Base-by-base conservation (phyloP, 1,140 invertebrate species). In the Eueides isabella region DNA sequence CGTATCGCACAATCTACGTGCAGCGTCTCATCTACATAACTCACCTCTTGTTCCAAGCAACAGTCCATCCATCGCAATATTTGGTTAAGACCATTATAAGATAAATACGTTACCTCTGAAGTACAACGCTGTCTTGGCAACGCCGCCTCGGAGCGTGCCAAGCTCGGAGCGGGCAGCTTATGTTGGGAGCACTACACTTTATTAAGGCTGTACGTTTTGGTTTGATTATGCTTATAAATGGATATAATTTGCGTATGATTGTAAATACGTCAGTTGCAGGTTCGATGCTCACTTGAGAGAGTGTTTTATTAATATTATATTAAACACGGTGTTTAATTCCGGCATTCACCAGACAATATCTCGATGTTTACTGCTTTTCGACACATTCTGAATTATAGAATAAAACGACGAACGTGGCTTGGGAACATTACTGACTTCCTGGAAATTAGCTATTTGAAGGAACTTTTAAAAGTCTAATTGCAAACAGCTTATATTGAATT, bases 91-190 rank as follows among this genome's bases (percentile, higher is more conserved):
- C 48, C 23, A 55, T 26, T 55, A 55, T n/a, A 55, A 55, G 9
- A 55, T 55, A 55, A 55, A 55, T 12, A 55, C 48, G 48, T 55
- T 11, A 12, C 48, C 41, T 55, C 48, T 55, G 19, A 12, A 55
- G 48, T 26, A 26, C 48, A 23, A 7, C 19, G 19, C 2, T 11
- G 48, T 55, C 48, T 55, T 55, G 48, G 48, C 48, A 55, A 11
- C 48, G 48, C 48, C 48, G 48, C 48, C 48, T 44, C 19, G 48
- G 48, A 23, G 7, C 48, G 48, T 23, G 48, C 48, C 48, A 55
- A 23, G 23, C 48, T 2, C 7, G 19, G 7, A n/a, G 48, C 48
- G 48, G 48, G 2, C 19, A 9, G 19, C 19, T 26, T 55, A 48
- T 19, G 41, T 48, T 16, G 41, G 6, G n/a, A 9, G 14, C 31